Evolutionary conservation across 2,797 vertebrate species (phyloP).

Genomic region (Knipowitschia caucasica): DNA sequence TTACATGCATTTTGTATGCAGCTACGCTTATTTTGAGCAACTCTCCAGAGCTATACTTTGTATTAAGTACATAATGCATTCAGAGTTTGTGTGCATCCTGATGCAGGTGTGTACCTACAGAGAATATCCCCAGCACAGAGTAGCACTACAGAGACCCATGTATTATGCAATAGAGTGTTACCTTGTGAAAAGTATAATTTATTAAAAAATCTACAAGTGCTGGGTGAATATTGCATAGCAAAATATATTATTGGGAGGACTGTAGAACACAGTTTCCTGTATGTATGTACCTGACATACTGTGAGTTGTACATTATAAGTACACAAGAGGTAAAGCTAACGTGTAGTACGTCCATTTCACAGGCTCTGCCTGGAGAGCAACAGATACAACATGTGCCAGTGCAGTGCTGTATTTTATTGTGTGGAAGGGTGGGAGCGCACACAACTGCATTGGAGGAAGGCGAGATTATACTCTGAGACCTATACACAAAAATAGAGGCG

Average conservation of each 20-base stretch:
- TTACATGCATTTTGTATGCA: conserved; percentile 16
- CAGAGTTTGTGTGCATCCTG: conserved; percentile 2
- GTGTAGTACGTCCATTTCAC: conserved; percentile 24
- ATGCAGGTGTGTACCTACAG: neutral
- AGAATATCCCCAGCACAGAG: neutral
- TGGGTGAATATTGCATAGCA: neutral
- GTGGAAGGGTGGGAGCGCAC: conserved; percentile 22
- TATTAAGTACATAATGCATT: conserved; percentile 7
- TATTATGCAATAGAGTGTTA: neutral
- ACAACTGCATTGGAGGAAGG: conserved; percentile 14
- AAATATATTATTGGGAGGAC: neutral
- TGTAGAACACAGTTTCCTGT: no score
- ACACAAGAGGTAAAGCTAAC: conserved; percentile 11
- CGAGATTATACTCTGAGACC: conserved; percentile 17
- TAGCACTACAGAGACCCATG: neutral
- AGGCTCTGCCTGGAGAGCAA: conserved; percentile 28
- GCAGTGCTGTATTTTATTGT: conserved; percentile 41
- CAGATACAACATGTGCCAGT: conserved; percentile 36
- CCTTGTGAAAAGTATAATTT: neutral
- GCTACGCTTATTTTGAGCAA: conserved; percentile 9
- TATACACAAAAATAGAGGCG: conserved; percentile 16
- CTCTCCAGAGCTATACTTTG: conserved; percentile 3
- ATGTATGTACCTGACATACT: no score
- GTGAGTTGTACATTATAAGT: conserved; percentile 23
- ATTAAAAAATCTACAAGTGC: neutral